These are phyloP conservation scores for Agrochola macilenta DNA, from an alignment of 2,888 invertebrate species.

Conservation along the genomic window DNA sequence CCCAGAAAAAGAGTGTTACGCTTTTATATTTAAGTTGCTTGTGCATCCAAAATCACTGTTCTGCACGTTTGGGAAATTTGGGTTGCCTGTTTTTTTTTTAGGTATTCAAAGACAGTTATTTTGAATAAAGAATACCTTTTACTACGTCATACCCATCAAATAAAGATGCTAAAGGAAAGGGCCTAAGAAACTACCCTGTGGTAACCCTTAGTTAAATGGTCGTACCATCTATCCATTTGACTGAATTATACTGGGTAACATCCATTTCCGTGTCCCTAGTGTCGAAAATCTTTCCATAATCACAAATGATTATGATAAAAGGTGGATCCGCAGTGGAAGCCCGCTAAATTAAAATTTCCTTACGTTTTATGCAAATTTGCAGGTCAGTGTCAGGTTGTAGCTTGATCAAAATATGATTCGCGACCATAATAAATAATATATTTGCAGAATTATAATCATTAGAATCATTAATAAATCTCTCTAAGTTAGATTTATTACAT, in stretches of 20 bases:
- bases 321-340: no score
- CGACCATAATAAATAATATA: no score
- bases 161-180: not conserved
- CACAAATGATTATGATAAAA: not conserved
- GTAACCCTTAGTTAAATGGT: constrained; percentile 1
- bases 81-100: not conserved
- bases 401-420: no score
- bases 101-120: not conserved
- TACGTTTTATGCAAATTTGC: no score
- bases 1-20: no score
- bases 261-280: not conserved
- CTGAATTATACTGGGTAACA: not conserved
- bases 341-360: no score
- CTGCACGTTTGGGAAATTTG: not conserved
- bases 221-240: not conserved
- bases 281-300: not conserved
- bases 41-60: constrained; percentile 15
- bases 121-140: not conserved
- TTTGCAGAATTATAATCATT: no score
- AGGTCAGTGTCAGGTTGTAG: no score
- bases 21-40: constrained; percentile 35
- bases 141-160: not conserved
- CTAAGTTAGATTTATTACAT: no score
- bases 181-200: constrained; percentile 7
- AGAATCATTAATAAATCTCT: no score